phyloP scores from a whole-genome alignment of 2,797 vertebrate genomes.

The Ataeniobius toweri region DNA sequence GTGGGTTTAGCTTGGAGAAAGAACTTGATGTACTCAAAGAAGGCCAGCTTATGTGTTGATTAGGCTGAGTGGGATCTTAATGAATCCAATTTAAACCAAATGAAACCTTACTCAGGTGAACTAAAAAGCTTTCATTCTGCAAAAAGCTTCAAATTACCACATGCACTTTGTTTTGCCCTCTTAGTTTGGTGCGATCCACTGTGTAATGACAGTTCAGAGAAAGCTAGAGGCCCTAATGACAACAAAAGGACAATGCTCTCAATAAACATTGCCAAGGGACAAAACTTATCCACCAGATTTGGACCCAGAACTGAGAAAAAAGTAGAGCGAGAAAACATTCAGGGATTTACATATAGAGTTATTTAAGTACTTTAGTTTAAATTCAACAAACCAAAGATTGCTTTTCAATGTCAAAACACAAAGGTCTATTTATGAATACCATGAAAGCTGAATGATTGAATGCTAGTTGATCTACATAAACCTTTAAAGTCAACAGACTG shows the following conservation, averaged over 20 bases:
- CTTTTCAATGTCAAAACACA: not conserved
- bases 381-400: not conserved
- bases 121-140: constrained; percentile 11
- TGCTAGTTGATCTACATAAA: constrained; percentile 30
- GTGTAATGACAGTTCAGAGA: constrained; percentile 12
- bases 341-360: not conserved
- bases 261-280: constrained; percentile 4
- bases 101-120: constrained; percentile 13
- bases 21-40: not conserved
- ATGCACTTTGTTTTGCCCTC: not conserved
- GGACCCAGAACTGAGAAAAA: not conserved
- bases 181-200: constrained; percentile 15
- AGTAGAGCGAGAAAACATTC: not conserved
- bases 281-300: not conserved
- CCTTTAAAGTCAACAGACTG: constrained; percentile 42
- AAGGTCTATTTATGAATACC: not conserved
- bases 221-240: not conserved
- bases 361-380: not conserved
- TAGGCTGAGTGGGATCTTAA: constrained; percentile 11
- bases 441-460: constrained; percentile 4
- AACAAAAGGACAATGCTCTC: constrained; percentile 10
- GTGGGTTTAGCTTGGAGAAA: not conserved
- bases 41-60: constrained; percentile 7
- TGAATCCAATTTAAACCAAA: constrained; percentile 22
- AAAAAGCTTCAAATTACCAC: not conserved